Evolutionary conservation across 35 echinoderm and acorn worm genomes (phyloP), one percentile per base, ranked within the genome.

Genomic region (Ptychodera flava): DNA sequence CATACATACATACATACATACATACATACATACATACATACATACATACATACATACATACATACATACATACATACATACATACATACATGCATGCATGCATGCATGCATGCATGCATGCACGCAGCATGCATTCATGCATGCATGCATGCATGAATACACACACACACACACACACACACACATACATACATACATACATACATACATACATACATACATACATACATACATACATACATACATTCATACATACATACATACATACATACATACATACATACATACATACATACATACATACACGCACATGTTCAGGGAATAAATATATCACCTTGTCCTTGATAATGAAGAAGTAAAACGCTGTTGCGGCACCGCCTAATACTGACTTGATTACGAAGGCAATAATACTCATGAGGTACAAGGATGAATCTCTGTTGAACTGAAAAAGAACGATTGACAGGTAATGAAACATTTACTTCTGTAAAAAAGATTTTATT

Each of bases 1-100:
- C 45, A 64, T 22, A 64, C 45, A 22, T 22, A 64, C 45, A 64
- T 22, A 64, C 22, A 64, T 22, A 64, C 45, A 12, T 64, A 64
- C 22, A 64, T 22, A 64, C 45, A 12, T 64, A 64, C 22, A 64
- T 22, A 64, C 45, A 64, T 64, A 64, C 45, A 64, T 64, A 64
- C 45, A 64, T 64, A 64, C 45, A 64, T 64, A 64, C 45, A 64
- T 64, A 64, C 45, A 64, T 64, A 64, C 45, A 64, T 64, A 64
- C 45, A 64, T 64, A 64, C 45, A 64, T 64, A 64, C 45, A 64
- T 64, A 64, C 45, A 64, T 64, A 64, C 45, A 64, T 64, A 64
- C 45, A 64, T 64, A 64, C 45, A 64, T 64, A 64, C 45, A 64
- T 64, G 22, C 45, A 64, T 64, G 22, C 45, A 64, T 64, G 22